A percentile compares a stretch with the other conserved stretches of the same genome.
phyloP scores from a whole-genome alignment of 2,797 vertebrate genomes.

The Otolemur crassicaudatus region DNA sequence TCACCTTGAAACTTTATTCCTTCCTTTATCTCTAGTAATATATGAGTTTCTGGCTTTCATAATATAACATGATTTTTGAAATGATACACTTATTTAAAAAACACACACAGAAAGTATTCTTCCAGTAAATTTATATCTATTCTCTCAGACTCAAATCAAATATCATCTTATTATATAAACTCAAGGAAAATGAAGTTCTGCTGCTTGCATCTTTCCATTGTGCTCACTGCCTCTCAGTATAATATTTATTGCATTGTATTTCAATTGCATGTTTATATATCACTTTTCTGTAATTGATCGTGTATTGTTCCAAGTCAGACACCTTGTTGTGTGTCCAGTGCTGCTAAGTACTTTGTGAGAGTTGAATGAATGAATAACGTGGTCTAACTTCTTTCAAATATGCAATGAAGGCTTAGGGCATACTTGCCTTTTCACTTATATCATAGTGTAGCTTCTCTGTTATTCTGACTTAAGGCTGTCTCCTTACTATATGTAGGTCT shows the following conservation, averaged over 20 bases:
- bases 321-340: not conserved
- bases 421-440: not conserved
- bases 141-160: not conserved
- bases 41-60: not conserved
- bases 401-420: not conserved
- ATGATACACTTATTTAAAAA: not conserved
- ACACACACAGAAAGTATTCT: not conserved
- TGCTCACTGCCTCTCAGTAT: not conserved
- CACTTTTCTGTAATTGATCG: not conserved
- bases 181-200: not conserved
- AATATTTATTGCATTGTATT: not conserved
- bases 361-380: not conserved
- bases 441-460: not conserved
- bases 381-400: not conserved
- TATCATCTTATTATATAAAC: not conserved
- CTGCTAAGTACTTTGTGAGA: not conserved
- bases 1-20: not conserved
- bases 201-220: not conserved
- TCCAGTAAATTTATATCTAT: not conserved
- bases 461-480: not conserved
- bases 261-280: not conserved
- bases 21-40: not conserved
- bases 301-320: not conserved
- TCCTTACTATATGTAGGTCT: not conserved
- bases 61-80: constrained; percentile 28